Evolutionary conservation across 2,888 invertebrate species (phyloP).

Genomic region (Petrolisthes manimaculis): DNA sequence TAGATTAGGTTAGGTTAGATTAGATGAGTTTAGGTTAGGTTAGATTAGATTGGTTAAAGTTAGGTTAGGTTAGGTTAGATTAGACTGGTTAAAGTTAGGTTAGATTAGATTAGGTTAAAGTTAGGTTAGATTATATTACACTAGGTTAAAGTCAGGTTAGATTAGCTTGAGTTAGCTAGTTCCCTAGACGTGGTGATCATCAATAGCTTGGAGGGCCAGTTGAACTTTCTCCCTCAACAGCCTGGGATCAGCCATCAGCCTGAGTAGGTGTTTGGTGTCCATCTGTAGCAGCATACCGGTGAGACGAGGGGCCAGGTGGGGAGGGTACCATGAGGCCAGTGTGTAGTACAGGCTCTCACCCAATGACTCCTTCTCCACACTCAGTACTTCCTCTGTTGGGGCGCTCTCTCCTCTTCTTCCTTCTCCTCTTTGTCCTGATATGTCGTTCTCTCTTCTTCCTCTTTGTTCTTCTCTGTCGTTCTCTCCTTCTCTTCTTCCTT

Average conservation of each 20-base stretch:
- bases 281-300: conserved; percentile 57
- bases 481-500: background rate
- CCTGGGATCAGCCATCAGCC: background rate
- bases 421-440: background rate
- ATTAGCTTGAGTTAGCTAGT: too few relatives aligned
- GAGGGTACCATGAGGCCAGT: background rate
- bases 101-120: too few relatives aligned
- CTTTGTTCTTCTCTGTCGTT: background rate
- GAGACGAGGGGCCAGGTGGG: background rate
- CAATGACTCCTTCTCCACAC: background rate
- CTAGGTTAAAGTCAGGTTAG: too few relatives aligned
- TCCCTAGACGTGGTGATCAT: background rate
- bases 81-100: too few relatives aligned
- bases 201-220: background rate
- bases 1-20: background rate
- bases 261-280: conserved; percentile 1
- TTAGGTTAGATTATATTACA: too few relatives aligned
- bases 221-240: background rate
- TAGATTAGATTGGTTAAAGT: too few relatives aligned
- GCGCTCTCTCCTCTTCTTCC: background rate
- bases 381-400: background rate
- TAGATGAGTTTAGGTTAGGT: background rate
- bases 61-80: background rate
- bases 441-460: background rate
- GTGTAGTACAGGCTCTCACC: background rate